phyloP scores from a whole-genome alignment of 2,888 invertebrate genomes.

The Cheilosia soror region DNA sequence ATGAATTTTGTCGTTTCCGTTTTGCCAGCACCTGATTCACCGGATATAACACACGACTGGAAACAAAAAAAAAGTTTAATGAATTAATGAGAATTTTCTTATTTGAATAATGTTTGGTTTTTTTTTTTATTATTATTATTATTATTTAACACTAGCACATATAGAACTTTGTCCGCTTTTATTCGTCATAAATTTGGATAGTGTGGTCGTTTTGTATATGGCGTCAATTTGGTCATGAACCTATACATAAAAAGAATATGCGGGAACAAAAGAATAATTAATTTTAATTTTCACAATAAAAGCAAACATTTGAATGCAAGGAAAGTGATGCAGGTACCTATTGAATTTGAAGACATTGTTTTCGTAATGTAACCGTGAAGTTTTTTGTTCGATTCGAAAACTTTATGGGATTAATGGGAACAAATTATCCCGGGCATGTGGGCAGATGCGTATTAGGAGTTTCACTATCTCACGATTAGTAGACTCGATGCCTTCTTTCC shows the following conservation, averaged over 20 bases:
- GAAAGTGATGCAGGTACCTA: background rate
- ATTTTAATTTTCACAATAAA: conserved; percentile 28
- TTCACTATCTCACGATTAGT: no score
- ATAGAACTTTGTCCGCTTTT: conserved; percentile 29
- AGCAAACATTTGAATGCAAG: background rate
- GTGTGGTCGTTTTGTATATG: background rate
- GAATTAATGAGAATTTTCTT: conserved; percentile 54
- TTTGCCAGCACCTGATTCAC: conserved; percentile 96
- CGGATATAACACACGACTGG: conserved; percentile 95
- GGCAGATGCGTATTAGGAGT: no score
- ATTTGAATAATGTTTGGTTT: conserved; percentile 19
- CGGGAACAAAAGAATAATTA: conserved; percentile 44
- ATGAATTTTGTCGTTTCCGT: conserved; percentile 97
- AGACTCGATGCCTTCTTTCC: no score
- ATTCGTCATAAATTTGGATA: conserved; percentile 3
- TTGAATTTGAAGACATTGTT: no score
- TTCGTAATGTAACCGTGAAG: no score
- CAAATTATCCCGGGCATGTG: no score
- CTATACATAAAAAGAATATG: conserved; percentile 9
- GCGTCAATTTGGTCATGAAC: conserved; percentile 38
- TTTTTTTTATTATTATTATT: conserved; percentile 9
- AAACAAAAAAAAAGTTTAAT: conserved; percentile 77
- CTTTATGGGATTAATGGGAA: no score
- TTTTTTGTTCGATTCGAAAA: no score
- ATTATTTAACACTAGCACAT: no score